Base-by-base conservation (phyloP, 2,113 vertebrate species). In the Pseudorectes ferrugineus region DNA sequence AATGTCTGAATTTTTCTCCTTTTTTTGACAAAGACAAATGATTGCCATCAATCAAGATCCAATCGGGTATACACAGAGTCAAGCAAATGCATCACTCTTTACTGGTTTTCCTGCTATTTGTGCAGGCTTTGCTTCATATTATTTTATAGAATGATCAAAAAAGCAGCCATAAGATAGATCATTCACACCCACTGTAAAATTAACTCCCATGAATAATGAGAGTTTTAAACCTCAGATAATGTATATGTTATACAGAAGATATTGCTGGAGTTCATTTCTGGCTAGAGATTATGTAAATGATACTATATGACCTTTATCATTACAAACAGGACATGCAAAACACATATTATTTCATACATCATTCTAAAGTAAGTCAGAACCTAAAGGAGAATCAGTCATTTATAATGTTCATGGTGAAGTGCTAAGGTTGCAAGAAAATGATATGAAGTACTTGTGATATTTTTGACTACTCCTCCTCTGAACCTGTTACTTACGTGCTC, bases 311-410 rank as follows among this genome's bases (percentile, higher is more conserved):
- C 99, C 98, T 99, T 99, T 99, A 98, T 98, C 98, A 98, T 97
- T 98, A 98, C 97, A 97, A 98, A 98, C 98, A 98, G 98, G 98
- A 98, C 98, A 98, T 97, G 97, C 97, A 97, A 98, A 98, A 98
- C 97, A 98, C 98, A 98, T 97, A 97, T 98, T 98, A 98, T 98
- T 99, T 98, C 99, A 99, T 99, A 99, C 98, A 99, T 99, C 99
- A 99, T 98, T 82, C 97, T 97, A 97, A 97, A 97, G 95, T 97
- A 96, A 97, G 96, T 97, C 98, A 98, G 96, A 97, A 98, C 96
- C 97, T 98, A 98, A 97, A 98, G 93, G 94, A 97, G 96, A 98
- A 98, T 98, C 95, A 98, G 97, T 98, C 98, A 99, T 99, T 99
- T 98, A 98, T 99, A 99, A 99, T 94, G 96, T 96, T 98, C 97